Conservation (phyloP, 2,113 vertebrate genomes). For the Amphiprion ocellaris region DNA sequence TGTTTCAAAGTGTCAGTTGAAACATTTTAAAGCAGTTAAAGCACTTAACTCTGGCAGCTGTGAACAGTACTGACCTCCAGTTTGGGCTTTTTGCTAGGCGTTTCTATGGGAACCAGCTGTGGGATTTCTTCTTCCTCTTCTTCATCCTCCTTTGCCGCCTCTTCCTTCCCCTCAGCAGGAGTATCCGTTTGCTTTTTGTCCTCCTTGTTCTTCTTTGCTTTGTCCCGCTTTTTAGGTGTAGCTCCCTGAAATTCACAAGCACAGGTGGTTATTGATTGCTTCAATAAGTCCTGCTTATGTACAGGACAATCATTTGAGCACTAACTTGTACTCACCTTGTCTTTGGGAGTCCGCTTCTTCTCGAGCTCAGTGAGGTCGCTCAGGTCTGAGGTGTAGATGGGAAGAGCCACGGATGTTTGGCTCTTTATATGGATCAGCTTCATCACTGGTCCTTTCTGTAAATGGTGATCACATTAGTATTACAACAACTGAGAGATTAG, state of each 20-base stretch:
- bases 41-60: neutral
- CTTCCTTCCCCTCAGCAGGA: neutral
- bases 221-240: slow-evolving; percentile 16
- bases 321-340: slow-evolving; percentile 32
- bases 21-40: neutral
- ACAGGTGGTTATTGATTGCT: neutral
- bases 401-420: slow-evolving; percentile 86
- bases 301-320: neutral
- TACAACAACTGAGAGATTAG: no score
- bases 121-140: slow-evolving; percentile 79
- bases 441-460: slow-evolving; percentile 86
- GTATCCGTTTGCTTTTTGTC: neutral
- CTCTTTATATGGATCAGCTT: slow-evolving; percentile 93
- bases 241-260: slow-evolving; percentile 37
- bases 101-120: slow-evolving; percentile 81
- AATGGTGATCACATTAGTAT: neutral
- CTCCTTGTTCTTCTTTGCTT: neutral
- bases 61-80: slow-evolving; percentile 68
- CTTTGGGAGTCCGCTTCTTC: slow-evolving; percentile 2
- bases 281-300: neutral
- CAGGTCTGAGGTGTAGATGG: slow-evolving; percentile 86
- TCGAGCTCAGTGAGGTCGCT: slow-evolving; percentile 71
- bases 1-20: accelerated
- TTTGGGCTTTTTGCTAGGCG: slow-evolving; percentile 76
- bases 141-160: neutral